These are phyloP conservation scores for Catamblyrhynchus diadema DNA, from an alignment of 2,797 vertebrate species.

Conservation along the genomic window DNA sequence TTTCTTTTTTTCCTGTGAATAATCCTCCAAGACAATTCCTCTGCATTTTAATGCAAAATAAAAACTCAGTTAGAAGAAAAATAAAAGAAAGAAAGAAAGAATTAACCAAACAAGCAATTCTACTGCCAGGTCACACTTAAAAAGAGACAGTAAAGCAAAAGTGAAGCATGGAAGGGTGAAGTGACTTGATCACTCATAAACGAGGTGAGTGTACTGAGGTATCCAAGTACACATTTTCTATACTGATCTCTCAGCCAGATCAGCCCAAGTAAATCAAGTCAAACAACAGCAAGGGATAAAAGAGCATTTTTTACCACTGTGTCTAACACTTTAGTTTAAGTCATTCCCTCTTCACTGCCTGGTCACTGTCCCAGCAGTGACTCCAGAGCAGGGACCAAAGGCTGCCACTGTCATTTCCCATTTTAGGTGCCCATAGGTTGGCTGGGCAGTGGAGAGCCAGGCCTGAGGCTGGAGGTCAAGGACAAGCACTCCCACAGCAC, in stretches of 20 bases:
- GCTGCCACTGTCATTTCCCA: background rate
- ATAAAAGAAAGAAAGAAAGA: background rate
- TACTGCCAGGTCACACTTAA: background rate
- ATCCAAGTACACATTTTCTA: background rate
- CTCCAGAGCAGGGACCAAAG: background rate
- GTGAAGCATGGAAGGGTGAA: background rate
- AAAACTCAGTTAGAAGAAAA: background rate
- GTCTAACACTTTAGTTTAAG: background rate
- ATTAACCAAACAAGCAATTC: background rate
- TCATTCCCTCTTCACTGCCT: accelerated
- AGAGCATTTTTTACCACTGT: background rate
- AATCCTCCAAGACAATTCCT: background rate
- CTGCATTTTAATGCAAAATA: background rate
- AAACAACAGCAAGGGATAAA: background rate
- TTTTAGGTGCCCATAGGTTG: background rate
- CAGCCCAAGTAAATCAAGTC: background rate
- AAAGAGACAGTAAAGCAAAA: background rate
- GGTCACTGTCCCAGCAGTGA: accelerated
- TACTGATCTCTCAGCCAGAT: background rate
- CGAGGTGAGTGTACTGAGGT: background rate
- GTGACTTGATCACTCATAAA: background rate
- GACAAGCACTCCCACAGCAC: background rate
- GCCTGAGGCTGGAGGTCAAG: background rate
- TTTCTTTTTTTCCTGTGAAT: background rate
- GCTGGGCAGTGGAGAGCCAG: background rate